Evolutionary conservation across 2,113 vertebrate species (phyloP).

Genomic region (Nematolebias whitei): DNA sequence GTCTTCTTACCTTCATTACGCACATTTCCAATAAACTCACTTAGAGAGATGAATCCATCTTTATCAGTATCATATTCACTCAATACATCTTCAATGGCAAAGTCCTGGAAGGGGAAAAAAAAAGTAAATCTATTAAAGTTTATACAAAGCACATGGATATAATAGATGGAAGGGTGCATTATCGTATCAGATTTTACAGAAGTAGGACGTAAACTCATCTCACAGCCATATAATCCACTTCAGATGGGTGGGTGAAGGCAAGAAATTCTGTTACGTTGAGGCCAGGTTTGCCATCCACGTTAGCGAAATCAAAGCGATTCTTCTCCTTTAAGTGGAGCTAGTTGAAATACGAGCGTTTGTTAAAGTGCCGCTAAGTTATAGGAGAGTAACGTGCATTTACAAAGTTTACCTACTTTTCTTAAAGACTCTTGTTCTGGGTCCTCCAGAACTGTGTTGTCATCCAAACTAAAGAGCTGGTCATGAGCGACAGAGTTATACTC

Average conservation of each 20-base stretch:
- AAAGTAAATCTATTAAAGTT: not conserved
- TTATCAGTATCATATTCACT: conserved; percentile 91
- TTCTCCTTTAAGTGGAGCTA: conserved; percentile 94
- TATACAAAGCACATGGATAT: not conserved
- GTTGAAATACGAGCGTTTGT: conserved; percentile 10
- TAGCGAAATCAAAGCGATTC: conserved; percentile 90
- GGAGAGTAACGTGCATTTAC: not conserved
- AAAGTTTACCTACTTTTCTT: conserved; percentile 81
- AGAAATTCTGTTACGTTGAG: conserved; percentile 89
- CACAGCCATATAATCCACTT: conserved; percentile 95
- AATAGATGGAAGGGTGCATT: not conserved
- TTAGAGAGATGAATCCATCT: conserved; percentile 90
- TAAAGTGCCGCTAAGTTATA: not conserved
- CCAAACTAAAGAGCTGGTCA: conserved; percentile 85
- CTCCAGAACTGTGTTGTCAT: conserved; percentile 81
- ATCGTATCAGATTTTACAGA: conserved; percentile 14
- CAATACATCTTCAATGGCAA: conserved; percentile 93
- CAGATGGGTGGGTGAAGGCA: conserved; percentile 94
- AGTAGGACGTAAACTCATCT: conserved; percentile 50
- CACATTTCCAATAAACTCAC: conserved; percentile 94
- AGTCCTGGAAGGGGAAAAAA: conserved; percentile 80
- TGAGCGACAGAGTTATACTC: conserved; percentile 92
- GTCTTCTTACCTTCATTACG: conserved; percentile 86
- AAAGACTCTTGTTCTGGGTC: conserved; percentile 93
- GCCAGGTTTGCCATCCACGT: conserved; percentile 80